A percentile compares a stretch with the other conserved stretches of the same genome.
These are phyloP conservation scores for Gallinago media DNA, from an alignment of 2,113 vertebrate species.

Conservation along the genomic window DNA sequence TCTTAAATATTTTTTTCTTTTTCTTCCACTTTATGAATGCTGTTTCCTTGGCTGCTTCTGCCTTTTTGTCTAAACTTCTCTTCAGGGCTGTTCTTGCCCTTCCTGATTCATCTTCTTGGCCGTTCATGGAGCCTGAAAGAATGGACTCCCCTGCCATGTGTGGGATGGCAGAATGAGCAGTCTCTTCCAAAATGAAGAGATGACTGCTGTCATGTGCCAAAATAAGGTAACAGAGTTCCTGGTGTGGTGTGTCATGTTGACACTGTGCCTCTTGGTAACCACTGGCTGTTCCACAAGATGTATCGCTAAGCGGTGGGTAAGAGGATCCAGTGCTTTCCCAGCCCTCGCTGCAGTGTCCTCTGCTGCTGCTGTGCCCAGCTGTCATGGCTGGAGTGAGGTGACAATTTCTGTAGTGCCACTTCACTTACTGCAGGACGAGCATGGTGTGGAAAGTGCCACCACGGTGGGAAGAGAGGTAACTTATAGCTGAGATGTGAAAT, in stretches of 20 bases:
- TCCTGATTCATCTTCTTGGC: neutral
- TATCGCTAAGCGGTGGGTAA: neutral
- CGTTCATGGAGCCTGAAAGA: neutral
- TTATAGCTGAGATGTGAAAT: neutral
- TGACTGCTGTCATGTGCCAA: neutral
- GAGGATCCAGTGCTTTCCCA: neutral
- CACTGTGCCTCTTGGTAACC: neutral
- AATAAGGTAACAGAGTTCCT: neutral
- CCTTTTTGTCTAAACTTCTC: neutral
- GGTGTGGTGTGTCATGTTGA: neutral
- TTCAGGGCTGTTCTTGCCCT: neutral
- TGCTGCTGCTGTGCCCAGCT: neutral
- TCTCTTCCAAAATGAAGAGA: neutral
- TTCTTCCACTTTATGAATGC: neutral
- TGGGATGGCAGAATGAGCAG: conserved; percentile 25
- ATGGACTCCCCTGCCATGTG: neutral
- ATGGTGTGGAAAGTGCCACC: neutral
- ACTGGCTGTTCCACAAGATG: neutral
- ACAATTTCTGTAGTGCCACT: neutral
- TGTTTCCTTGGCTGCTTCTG: neutral
- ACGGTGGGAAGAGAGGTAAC: neutral
- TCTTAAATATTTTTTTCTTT: neutral
- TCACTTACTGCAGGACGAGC: neutral
- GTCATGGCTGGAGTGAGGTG: neutral
- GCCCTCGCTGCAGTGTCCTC: neutral